Percentiles rank a stretch among this genome's conserved stretches.
These are phyloP conservation scores for Plotosus lineatus DNA, from an alignment of 2,113 vertebrate genomes.

Conservation along the genomic window DNA sequence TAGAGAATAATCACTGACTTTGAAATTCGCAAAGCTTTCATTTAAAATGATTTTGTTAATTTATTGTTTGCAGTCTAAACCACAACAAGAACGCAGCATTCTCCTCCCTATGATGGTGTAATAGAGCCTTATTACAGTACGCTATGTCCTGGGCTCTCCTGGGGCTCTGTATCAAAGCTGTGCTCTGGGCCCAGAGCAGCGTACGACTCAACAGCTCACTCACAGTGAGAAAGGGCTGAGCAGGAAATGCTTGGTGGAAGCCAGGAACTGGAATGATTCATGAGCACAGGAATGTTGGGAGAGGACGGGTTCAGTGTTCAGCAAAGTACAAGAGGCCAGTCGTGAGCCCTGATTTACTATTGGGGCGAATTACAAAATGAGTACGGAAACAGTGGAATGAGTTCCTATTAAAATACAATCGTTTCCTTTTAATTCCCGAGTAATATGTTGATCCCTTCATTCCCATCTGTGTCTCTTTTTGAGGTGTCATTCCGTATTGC, in stretches of 20 bases:
- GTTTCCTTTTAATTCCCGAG: slow-evolving; percentile 85
- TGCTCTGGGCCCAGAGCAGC: background rate
- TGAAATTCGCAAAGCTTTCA: slow-evolving; percentile 44
- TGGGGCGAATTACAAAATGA: slow-evolving; percentile 90
- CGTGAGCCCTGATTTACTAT: slow-evolving; percentile 97
- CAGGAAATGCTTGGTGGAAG: slow-evolving; percentile 97
- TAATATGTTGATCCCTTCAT: slow-evolving; percentile 88
- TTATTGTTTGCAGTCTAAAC: slow-evolving; percentile 12
- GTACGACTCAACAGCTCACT: background rate
- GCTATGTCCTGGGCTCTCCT: slow-evolving; percentile 27
- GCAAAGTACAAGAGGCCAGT: slow-evolving; percentile 84
- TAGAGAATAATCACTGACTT: slow-evolving; percentile 38
- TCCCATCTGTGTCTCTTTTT: slow-evolving; percentile 24
- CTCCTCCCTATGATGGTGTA: slow-evolving; percentile 1
- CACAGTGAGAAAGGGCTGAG: slow-evolving; percentile 68
- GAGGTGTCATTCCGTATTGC: slow-evolving; percentile 4
- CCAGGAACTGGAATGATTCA: slow-evolving; percentile 96
- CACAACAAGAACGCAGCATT: background rate
- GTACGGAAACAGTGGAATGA: slow-evolving; percentile 88
- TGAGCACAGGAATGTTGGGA: slow-evolving; percentile 86
- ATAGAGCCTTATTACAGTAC: slow-evolving; percentile 10
- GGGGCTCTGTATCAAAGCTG: slow-evolving; percentile 18
- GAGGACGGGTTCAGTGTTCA: slow-evolving; percentile 69
- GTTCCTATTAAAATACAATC: slow-evolving; percentile 82
- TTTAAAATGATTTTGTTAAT: slow-evolving; percentile 40